Base-by-base conservation (phyloP, 2,797 vertebrate genomes). In the Acestrorhynchus altus region DNA sequence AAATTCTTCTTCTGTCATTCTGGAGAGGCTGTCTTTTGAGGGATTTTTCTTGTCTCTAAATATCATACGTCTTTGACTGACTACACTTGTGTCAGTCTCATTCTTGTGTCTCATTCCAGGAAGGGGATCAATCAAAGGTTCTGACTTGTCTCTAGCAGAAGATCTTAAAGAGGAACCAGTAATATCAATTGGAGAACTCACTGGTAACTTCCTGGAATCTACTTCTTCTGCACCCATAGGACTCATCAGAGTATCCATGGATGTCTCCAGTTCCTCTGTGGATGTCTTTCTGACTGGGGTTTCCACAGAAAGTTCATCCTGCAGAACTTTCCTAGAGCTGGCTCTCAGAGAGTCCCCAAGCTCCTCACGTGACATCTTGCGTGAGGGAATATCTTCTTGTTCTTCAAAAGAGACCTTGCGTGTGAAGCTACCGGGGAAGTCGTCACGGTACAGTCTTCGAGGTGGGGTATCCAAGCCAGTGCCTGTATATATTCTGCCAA, bases 331-430 rank as follows among this genome's bases (percentile, higher is more conserved):
- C 67, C 84, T 88, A 49, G 64, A 65, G 59, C 80, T 72, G 68
- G 60, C 39, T 44, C 88, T 87, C 4, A 75, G 40, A 71, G 83
- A 83, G 31, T 80, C 67, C n/a, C 90, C 88, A 49, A 85, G 90
- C 75, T 97, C 96, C 76, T 95, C 95, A 20, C 91, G 86, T 0
- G 93, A 95, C 63, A 89, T 81, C 84, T 94, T 97, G 60, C 89
- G 86, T 83, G 94, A 88, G 78, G 94, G 88, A 79, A 90, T 93
- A 22, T 93, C 88, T 82, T 90, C 90, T n/a, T 47, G n/a, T 64
- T 91, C 89, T 83, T 87, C 89, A 40, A 64, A 67, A 67, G 87
- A 82, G 76, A 84, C 51, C 68, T 87, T 93, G 67, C 78, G 20
- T 13, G 81, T 42, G 35, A 86, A 78, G 51, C 68, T 78, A 60